phyloP scores from a whole-genome alignment of 1,140 invertebrate genomes.

The Neodiprion fabricii region DNA sequence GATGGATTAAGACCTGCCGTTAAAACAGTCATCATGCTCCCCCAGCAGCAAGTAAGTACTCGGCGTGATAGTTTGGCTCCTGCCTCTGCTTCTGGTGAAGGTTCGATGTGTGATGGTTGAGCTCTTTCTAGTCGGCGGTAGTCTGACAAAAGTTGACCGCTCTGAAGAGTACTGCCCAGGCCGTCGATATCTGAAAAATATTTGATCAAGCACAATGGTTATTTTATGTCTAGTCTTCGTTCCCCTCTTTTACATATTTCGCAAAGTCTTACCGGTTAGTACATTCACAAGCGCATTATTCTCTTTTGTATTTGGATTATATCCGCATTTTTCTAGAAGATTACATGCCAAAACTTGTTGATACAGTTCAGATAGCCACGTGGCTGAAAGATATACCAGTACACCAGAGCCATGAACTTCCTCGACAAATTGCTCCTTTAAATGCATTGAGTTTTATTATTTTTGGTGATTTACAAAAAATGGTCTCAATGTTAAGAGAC shows the following conservation, averaged over 20 bases:
- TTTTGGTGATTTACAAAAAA: neutral
- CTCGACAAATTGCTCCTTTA: slow-evolving; percentile 86
- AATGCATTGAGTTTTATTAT: slow-evolving; percentile 33
- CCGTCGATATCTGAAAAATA: slow-evolving; percentile 80
- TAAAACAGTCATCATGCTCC: slow-evolving; percentile 86
- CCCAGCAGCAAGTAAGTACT: slow-evolving; percentile 91
- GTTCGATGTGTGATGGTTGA: slow-evolving; percentile 67
- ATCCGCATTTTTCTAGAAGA: slow-evolving; percentile 74
- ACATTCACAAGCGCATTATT: slow-evolving; percentile 78
- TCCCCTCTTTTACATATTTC: neutral
- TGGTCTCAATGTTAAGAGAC: slow-evolving; percentile 25
- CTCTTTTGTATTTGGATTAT: slow-evolving; percentile 63
- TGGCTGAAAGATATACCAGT: slow-evolving; percentile 87
- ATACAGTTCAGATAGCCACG: slow-evolving; percentile 91
- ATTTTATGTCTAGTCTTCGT: neutral
- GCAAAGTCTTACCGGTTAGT: slow-evolving; percentile 70
- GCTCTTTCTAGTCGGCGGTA: slow-evolving; percentile 83
- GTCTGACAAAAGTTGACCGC: slow-evolving; percentile 81
- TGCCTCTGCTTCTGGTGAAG: slow-evolving; percentile 73
- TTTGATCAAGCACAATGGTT: neutral
- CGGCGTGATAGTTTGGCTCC: slow-evolving; percentile 70
- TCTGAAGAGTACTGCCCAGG: slow-evolving; percentile 70
- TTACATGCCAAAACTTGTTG: slow-evolving; percentile 82
- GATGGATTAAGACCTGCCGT: slow-evolving; percentile 72
- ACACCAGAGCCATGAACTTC: slow-evolving; percentile 90